A percentile compares a stretch with the other conserved stretches of the same genome.
Conservation (phyloP, 2,113 vertebrate genomes). For the Mirounga angustirostris region DNA sequence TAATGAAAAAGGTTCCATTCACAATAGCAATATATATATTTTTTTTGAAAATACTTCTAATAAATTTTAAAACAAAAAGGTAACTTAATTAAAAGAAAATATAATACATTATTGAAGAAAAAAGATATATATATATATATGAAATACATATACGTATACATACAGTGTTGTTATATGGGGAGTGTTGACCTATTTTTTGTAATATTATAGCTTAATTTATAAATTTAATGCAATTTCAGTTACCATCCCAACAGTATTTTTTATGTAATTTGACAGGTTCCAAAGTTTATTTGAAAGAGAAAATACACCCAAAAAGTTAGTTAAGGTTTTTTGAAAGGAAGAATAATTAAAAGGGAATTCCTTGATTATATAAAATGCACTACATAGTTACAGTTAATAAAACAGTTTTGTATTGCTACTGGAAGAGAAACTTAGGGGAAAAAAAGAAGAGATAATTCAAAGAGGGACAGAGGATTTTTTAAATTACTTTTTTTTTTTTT, state of each 20-base stretch:
- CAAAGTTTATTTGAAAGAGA: not conserved
- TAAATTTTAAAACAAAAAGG: not conserved
- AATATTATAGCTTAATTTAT: not conserved
- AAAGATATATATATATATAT: not conserved
- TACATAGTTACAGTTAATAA: not conserved
- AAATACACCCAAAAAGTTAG: not conserved
- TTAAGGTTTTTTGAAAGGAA: not conserved
- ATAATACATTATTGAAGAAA: not conserved
- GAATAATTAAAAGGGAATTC: not conserved
- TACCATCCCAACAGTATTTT: not conserved
- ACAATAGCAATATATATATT: not conserved
- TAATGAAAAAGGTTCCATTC: not conserved
- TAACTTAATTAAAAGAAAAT: not conserved
- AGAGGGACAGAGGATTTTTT: not conserved
- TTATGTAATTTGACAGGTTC: not conserved
- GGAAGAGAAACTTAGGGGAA: not conserved
- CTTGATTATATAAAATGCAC: not conserved
- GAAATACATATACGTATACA: not conserved
- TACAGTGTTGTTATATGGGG: not conserved
- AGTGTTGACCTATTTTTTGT: not conserved
- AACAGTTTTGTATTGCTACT: not conserved
- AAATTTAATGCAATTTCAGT: not conserved
- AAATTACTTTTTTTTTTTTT: not conserved
- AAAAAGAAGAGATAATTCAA: not conserved
- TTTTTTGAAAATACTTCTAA: slow-evolving; percentile 11